Evolutionary conservation across 2,888 invertebrate species (phyloP).

Genomic region (Drosophila incognita): DNA sequence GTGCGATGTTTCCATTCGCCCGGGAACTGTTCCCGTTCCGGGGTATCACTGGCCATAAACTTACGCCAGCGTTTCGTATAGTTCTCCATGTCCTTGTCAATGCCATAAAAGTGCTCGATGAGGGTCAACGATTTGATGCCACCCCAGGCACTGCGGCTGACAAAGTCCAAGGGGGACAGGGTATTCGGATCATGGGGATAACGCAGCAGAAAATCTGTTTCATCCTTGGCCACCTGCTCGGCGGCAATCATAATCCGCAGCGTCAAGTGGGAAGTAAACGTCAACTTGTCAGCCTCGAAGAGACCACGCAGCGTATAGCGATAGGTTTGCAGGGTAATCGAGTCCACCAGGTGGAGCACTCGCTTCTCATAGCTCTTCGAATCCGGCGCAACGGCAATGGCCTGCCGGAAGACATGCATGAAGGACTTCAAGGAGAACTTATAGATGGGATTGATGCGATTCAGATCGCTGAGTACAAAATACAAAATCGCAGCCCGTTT

Average conservation of each 20-base stretch:
- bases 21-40: slow-evolving; percentile 96
- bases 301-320: slow-evolving; percentile 95
- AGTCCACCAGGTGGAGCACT: slow-evolving; percentile 92
- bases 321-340: slow-evolving; percentile 94
- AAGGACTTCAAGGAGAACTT: slow-evolving; percentile 98
- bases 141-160: slow-evolving; percentile 92
- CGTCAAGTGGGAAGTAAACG: slow-evolving; percentile 94
- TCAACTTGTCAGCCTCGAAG: slow-evolving; percentile 96
- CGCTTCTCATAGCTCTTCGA: slow-evolving; percentile 90
- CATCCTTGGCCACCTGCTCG: slow-evolving; percentile 89
- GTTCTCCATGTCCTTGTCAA: slow-evolving; percentile 96
- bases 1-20: slow-evolving; percentile 98
- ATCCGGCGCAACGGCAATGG: slow-evolving; percentile 89
- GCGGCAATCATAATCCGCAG: slow-evolving; percentile 87
- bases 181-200: slow-evolving; percentile 91
- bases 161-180: slow-evolving; percentile 92
- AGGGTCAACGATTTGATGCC: slow-evolving; percentile 92
- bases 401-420: slow-evolving; percentile 95
- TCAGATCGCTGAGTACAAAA: slow-evolving; percentile 96
- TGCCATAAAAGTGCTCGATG: slow-evolving; percentile 93
- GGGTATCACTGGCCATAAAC: slow-evolving; percentile 95
- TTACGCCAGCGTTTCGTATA: slow-evolving; percentile 97
- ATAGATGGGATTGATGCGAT: slow-evolving; percentile 97
- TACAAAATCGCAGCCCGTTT: slow-evolving; percentile 95
- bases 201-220: slow-evolving; percentile 95